Evolutionary conservation across 2,113 vertebrate genomes (phyloP), one percentile per base, ranked within the genome.

Genomic region (Tapirus terrestris): DNA sequence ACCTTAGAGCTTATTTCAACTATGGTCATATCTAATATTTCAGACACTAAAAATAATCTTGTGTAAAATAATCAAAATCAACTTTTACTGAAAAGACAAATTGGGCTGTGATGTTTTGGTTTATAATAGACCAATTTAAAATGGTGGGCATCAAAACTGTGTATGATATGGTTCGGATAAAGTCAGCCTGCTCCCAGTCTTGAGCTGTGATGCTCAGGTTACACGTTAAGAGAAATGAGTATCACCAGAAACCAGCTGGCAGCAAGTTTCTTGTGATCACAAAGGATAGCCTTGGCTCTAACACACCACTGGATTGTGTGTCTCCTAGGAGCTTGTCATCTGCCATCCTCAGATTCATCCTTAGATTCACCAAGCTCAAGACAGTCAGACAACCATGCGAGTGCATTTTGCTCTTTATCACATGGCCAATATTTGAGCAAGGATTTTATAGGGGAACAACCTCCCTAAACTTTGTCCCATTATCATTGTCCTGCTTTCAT

Each of bases 281-380:
- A 20, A 27, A 51, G 20, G 33, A 60, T 25, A 86, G 56, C n/a
- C 70, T 84, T 21, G 60, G 31, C 5, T 53, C 6, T 9, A 29
- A 70, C 25, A 4, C 6, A 2, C 67, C 6, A 23, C 25, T 0
- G 1, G 16, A 20, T n/a, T 12, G 8, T 25, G 3, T 8, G 31
- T 36, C 60, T 79, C 63, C 43, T 13, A 16, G 36, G 51, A 60
- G 27, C 3, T 65, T 23, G 36, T 36, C 3, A 3, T 29, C 67
- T 13, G 16, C 31, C 73, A 68, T 39, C 36, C 73, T 85, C 31
- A 17, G 16, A n/a, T 29, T 27, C 29, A 23, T 6, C 14, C 27
- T 68, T 5, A 21, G 79, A 27, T 25, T 60, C 17, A 5, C 63
- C n/a, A 60, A 43, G 16, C 13, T 39, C 33, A 36, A 36, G 39